phyloP scores from a whole-genome alignment of 2,888 invertebrate species.

The Cordylochernes scorpioides region DNA sequence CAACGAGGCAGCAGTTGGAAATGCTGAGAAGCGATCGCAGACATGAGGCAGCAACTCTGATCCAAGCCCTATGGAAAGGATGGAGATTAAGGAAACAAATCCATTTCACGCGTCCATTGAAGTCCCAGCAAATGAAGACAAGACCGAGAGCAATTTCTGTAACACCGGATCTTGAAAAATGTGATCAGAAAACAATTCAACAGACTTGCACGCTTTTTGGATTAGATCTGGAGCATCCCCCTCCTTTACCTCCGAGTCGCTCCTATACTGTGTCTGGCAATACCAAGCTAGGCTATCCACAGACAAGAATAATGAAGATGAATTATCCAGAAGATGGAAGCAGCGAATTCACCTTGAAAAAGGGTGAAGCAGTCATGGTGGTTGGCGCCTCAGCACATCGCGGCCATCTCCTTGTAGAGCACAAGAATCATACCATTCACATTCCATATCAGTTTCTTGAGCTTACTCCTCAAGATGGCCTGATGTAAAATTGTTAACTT shows the following conservation, averaged over 20 bases:
- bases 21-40: conserved; percentile 46
- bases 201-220: conserved; percentile 71
- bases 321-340: conserved; percentile 37
- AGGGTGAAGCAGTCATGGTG: conserved; percentile 62
- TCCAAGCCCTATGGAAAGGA: conserved; percentile 59
- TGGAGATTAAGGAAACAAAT: conserved; percentile 36
- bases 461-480: too few relatives aligned
- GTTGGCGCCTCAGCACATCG: conserved; percentile 58
- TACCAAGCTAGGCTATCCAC: conserved; percentile 71
- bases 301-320: conserved; percentile 67
- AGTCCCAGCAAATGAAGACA: too few relatives aligned
- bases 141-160: conserved; percentile 70
- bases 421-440: conserved; percentile 40
- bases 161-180: conserved; percentile 55
- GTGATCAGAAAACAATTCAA: conserved; percentile 62
- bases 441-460: conserved; percentile 61
- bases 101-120: too few relatives aligned
- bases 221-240: conserved; percentile 64
- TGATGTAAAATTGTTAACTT: too few relatives aligned
- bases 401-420: conserved; percentile 63
- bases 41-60: conserved; percentile 47
- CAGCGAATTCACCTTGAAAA: conserved; percentile 32
- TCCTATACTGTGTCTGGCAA: conserved; percentile 70
- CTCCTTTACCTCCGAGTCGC: conserved; percentile 66
- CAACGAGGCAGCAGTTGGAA: conserved; percentile 66